Conservation (phyloP, 1,140 invertebrate genomes). For the Drosophila nasuta region DNA sequence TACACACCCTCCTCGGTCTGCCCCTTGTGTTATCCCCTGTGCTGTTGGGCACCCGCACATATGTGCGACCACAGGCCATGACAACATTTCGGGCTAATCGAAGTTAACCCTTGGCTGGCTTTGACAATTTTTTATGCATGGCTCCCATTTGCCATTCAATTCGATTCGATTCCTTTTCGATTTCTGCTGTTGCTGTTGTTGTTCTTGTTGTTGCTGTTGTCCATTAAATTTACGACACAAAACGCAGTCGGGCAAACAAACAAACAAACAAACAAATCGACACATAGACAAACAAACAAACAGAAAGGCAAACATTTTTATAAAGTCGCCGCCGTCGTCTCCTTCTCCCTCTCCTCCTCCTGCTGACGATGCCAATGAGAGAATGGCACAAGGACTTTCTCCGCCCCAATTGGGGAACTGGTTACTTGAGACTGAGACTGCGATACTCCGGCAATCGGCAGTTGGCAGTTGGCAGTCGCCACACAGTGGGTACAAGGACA, state of each 20-base stretch:
- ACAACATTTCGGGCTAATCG: slow-evolving; percentile 82
- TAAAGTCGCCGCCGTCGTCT: slow-evolving; percentile 66
- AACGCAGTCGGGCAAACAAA: slow-evolving; percentile 77
- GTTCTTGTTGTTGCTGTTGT: slow-evolving; percentile 55
- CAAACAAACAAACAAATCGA: slow-evolving; percentile 62
- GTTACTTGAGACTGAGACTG: slow-evolving; percentile 15
- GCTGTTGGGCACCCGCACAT: slow-evolving; percentile 53
- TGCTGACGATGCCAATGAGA: slow-evolving; percentile 31
- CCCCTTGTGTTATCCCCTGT: neutral
- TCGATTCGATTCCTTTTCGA: slow-evolving; percentile 73
- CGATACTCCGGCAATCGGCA: neutral
- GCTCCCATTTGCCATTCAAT: slow-evolving; percentile 79
- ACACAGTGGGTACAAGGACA: slow-evolving; percentile 53
- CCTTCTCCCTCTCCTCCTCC: too few species aligned
- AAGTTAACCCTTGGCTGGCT: slow-evolving; percentile 80
- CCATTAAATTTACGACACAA: slow-evolving; percentile 83
- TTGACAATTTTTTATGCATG: slow-evolving; percentile 82
- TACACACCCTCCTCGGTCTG: too few species aligned
- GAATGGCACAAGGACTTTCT: slow-evolving; percentile 3
- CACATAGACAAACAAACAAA: slow-evolving; percentile 70
- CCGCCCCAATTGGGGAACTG: slow-evolving; percentile 22
- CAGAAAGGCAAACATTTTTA: slow-evolving; percentile 79
- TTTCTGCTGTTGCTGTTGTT: slow-evolving; percentile 29
- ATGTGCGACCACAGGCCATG: slow-evolving; percentile 81
- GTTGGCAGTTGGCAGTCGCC: slow-evolving; percentile 1